phyloP scores from a whole-genome alignment of 2,888 invertebrate genomes.

The Eugnorisma glareosa region DNA sequence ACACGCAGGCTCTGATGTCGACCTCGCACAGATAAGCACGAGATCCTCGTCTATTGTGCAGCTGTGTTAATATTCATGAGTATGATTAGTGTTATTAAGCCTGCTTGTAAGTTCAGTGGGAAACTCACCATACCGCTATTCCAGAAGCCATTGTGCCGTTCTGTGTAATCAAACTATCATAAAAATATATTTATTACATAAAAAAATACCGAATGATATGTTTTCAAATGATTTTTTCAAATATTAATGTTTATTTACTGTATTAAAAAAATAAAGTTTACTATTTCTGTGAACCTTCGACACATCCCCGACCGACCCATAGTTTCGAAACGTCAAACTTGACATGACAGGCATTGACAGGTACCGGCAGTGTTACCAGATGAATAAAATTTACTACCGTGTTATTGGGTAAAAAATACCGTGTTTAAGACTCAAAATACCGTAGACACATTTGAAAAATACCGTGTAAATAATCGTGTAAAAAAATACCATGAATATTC shows the following conservation, averaged over 20 bases:
- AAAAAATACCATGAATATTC: no score
- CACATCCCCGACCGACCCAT: conserved; percentile 38
- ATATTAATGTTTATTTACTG: conserved; percentile 22
- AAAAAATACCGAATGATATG: conserved; percentile 55
- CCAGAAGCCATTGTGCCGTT: conserved; percentile 51
- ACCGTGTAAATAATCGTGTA: no score
- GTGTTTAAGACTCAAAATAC: no score
- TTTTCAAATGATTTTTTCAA: conserved; percentile 39
- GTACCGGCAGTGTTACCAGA: no score
- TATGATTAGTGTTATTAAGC: conserved; percentile 1
- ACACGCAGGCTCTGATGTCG: neutral
- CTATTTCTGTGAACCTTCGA: conserved; percentile 29
- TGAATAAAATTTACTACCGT: no score
- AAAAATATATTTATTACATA: conserved; percentile 35
- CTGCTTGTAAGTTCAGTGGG: conserved; percentile 26
- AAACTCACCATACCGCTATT: conserved; percentile 62
- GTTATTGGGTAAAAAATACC: no score
- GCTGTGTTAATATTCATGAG: conserved; percentile 9
- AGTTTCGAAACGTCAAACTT: conserved; percentile 38
- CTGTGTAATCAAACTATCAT: conserved; percentile 21
- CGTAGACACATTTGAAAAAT: no score
- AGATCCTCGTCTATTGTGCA: neutral
- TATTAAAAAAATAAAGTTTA: conserved; percentile 26
- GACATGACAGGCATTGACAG: no score
- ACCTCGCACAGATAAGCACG: conserved; percentile 22